Conservation (phyloP, 2,797 vertebrate genomes). For the Ctenopoma kingsleyae region DNA sequence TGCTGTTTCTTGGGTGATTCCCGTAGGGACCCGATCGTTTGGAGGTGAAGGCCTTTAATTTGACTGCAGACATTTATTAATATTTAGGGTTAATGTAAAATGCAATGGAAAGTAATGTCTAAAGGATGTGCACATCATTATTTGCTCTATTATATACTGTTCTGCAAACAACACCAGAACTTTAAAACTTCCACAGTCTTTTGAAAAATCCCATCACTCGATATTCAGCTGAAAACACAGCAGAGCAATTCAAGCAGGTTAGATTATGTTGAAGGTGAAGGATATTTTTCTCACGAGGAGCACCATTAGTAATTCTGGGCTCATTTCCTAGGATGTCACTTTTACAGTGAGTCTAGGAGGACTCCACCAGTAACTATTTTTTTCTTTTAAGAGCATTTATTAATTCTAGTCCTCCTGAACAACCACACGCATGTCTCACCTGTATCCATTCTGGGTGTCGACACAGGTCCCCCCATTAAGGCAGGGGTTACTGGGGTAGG, state of each 20-base stretch:
- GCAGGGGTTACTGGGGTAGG: slow-evolving; percentile 87
- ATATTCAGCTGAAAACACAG: slow-evolving; percentile 44
- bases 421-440: slow-evolving; percentile 79
- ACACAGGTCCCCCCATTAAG: slow-evolving; percentile 89
- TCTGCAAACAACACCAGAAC: not conserved
- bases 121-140: slow-evolving; percentile 12
- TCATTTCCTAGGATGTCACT: slow-evolving; percentile 40
- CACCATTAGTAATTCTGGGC: slow-evolving; percentile 28
- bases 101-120: slow-evolving; percentile 9
- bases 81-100: slow-evolving; percentile 35
- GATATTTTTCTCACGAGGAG: slow-evolving; percentile 35
- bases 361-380: slow-evolving; percentile 17
- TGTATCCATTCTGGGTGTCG: slow-evolving; percentile 88
- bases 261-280: slow-evolving; percentile 55
- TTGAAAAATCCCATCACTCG: slow-evolving; percentile 8
- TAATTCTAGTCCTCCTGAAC: slow-evolving; percentile 1
- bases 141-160: not conserved
- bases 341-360: slow-evolving; percentile 12
- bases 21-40: slow-evolving; percentile 30
- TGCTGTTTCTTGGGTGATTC: slow-evolving; percentile 35
- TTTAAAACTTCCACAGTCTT: slow-evolving; percentile 4
- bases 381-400: slow-evolving; percentile 15
- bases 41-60: slow-evolving; percentile 29
- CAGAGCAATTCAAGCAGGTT: slow-evolving; percentile 35
- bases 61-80: slow-evolving; percentile 36